Percentiles rank a stretch among this genome's conserved stretches.
phyloP scores from a whole-genome alignment of 2,113 vertebrate genomes.

The Spilogale gracilis region DNA sequence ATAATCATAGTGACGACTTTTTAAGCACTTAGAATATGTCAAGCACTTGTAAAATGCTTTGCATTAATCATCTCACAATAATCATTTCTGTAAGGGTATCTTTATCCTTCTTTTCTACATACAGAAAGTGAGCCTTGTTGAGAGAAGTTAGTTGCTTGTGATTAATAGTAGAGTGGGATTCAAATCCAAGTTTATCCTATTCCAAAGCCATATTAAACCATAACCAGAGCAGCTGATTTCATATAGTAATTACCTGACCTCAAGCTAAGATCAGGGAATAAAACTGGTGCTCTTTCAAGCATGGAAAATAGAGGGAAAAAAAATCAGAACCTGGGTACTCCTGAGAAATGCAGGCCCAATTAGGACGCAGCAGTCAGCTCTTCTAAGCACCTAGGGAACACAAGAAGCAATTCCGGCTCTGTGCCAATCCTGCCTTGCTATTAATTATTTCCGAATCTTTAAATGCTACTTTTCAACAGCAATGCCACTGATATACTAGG shows the following conservation, averaged over 20 bases:
- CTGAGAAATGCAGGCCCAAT: background rate
- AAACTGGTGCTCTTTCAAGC: background rate
- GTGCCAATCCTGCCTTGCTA: background rate
- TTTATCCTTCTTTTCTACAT: slow-evolving; percentile 12
- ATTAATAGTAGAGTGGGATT: background rate
- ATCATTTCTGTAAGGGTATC: background rate
- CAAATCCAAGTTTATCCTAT: slow-evolving; percentile 30
- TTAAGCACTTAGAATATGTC: background rate
- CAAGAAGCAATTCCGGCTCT: background rate
- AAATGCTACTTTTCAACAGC: background rate
- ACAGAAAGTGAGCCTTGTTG: background rate
- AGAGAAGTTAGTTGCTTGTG: background rate
- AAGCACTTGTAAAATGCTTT: background rate
- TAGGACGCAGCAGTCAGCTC: background rate
- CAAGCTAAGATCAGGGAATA: slow-evolving; percentile 34
- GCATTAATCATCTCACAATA: background rate
- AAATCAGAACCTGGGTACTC: background rate
- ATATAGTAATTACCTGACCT: slow-evolving; percentile 41
- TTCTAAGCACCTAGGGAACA: background rate
- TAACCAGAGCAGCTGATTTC: background rate
- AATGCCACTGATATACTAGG: background rate
- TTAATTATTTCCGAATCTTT: slow-evolving; percentile 56
- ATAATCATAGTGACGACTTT: background rate
- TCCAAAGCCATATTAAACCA: slow-evolving; percentile 7
- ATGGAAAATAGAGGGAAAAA: background rate